Evolutionary conservation across 2,797 vertebrate species (phyloP).

Genomic region (Champsocephalus esox): DNA sequence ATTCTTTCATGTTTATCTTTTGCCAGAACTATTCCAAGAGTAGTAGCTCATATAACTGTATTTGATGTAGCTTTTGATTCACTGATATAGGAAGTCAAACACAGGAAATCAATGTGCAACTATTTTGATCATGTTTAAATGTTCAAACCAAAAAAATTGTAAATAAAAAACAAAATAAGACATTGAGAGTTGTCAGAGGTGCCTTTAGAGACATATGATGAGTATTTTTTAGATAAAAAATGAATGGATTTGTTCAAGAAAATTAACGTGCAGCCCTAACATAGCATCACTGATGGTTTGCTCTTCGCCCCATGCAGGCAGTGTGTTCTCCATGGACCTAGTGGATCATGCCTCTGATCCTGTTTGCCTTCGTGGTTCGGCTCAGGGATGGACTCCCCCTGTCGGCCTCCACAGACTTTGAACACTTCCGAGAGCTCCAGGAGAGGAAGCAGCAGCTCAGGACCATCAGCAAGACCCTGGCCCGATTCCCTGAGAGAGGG

Average conservation of each 20-base stretch:
- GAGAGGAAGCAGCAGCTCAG: conserved; percentile 92
- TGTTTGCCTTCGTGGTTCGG: conserved; percentile 94
- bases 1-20: no score
- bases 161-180: neutral
- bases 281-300: neutral
- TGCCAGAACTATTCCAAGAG: no score
- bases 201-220: neutral
- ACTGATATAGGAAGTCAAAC: neutral
- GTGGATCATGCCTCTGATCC: conserved; percentile 95
- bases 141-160: neutral
- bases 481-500: conserved; percentile 86
- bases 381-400: conserved; percentile 96
- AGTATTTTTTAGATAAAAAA: neutral
- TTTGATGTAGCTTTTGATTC: neutral
- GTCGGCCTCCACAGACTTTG: conserved; percentile 96
- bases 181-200: neutral
- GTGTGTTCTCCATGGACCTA: conserved; percentile 84
- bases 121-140: neutral
- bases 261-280: neutral
- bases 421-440: conserved; percentile 90
- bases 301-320: conserved; percentile 71
- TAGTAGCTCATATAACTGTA: neutral
- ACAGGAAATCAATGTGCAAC: neutral
- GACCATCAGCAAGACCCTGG: conserved; percentile 85
- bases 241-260: neutral